Conservation (phyloP, 1,140 invertebrate genomes). For the Caerostris extrusa region DNA sequence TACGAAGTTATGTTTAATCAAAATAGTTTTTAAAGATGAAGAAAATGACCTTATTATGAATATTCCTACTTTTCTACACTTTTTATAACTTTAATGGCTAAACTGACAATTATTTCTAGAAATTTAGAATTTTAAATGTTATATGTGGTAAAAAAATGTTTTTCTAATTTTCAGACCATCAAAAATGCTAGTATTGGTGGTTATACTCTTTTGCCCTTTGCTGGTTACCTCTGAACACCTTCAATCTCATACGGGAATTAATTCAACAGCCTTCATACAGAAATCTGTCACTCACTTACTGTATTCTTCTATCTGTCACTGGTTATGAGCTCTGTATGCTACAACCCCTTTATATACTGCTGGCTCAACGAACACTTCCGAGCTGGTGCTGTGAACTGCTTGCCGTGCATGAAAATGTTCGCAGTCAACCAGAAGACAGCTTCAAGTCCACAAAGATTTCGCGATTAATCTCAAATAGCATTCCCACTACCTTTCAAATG, state of each 20-base stretch:
- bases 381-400: conserved; percentile 88
- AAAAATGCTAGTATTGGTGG: conserved; percentile 83
- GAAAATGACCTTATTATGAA: no score
- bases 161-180: conserved; percentile 80
- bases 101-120: no score
- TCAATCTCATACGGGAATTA: conserved; percentile 79
- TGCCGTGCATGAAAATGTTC: not conserved
- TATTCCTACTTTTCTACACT: no score
- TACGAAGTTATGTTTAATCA: no score
- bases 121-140: no score
- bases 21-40: no score
- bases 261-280: conserved; percentile 79
- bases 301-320: conserved; percentile 86
- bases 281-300: conserved; percentile 80
- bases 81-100: no score
- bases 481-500: no score
- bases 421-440: not conserved
- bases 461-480: no score
- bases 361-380: conserved; percentile 81
- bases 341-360: conserved; percentile 84
- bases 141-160: not conserved
- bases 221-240: conserved; percentile 82
- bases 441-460: not conserved
- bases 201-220: conserved; percentile 82
- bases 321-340: conserved; percentile 86